A percentile compares a stretch with the other conserved stretches of the same genome.
These are phyloP conservation scores for Erebia aethiops DNA, from an alignment of 2,888 invertebrate genomes.

Conservation along the genomic window DNA sequence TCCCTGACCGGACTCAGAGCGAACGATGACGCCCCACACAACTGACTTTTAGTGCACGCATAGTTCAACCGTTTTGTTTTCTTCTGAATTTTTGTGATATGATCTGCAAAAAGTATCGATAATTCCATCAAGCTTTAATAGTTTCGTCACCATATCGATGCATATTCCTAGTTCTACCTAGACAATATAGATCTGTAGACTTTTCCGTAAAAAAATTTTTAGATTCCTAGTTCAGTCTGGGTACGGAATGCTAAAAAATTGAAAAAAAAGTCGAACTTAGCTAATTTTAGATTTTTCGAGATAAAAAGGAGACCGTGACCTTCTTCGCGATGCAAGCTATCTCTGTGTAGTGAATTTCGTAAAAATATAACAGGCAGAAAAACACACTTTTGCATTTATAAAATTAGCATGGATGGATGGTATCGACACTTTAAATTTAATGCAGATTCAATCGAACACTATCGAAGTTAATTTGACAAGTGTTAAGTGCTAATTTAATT, in stretches of 20 bases:
- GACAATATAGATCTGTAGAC: not conserved
- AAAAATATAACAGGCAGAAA: too few relatives aligned
- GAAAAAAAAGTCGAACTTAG: too few relatives aligned
- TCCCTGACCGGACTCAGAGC: constrained; percentile 65
- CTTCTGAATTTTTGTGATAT: not conserved
- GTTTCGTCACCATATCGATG: not conserved
- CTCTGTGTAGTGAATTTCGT: too few relatives aligned
- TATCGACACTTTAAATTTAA: not conserved
- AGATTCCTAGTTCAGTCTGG: too few relatives aligned
- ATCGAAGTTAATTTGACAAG: constrained; percentile 18
- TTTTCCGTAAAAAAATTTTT: too few relatives aligned
- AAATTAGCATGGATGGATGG: not conserved
- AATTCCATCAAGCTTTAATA: not conserved
- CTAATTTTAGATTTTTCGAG: too few relatives aligned
- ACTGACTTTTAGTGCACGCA: constrained; percentile 64
- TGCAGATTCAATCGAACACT: constrained; percentile 10
- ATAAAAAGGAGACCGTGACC: too few relatives aligned
- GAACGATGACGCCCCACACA: constrained; percentile 59
- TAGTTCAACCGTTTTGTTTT: constrained; percentile 6
- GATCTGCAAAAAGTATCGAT: constrained; percentile 4
- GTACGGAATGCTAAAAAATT: too few relatives aligned
- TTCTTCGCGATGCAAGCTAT: too few relatives aligned
- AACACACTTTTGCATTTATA: too few relatives aligned
- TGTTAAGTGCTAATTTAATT: constrained; percentile 38
- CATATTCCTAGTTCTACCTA: not conserved